Evolutionary conservation across 2,113 vertebrate genomes (phyloP), one percentile per base, ranked within the genome.

Genomic region (Limanda limanda): DNA sequence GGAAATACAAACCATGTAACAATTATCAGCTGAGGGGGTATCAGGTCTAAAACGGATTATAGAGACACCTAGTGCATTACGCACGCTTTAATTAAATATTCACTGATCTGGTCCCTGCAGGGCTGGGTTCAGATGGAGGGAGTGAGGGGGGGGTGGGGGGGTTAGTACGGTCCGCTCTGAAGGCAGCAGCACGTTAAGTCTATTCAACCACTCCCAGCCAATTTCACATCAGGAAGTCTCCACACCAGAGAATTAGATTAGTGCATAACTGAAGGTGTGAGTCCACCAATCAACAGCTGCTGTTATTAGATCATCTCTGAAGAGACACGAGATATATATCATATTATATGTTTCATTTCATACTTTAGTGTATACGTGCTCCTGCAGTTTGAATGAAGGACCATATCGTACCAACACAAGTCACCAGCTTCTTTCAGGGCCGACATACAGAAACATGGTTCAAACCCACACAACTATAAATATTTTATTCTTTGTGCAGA

Each of bases 81-180:
- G 60, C 58, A 56, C 45, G 55, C 63, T 91, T 90, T 88, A 86
- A 91, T 92, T 92, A 84, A 86, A 89, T 86, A 70, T 54, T 14
- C 67, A 77, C 74, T 83, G 71, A 87, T 90, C 63, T 74, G 81
- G 64, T 79, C 78, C 74, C 74, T 88, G 37, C 24, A 62, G 75
- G 51, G 51, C 51, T n/a, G 1, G 11, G 81, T 82, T 78, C 58
- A 79, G 68, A 68, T 52, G 25, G 64, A 76, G 71, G 73, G 63
- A 65, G 69, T 37, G 45, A 6, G n/a, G 0, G 54, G 20, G 17
- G n/a, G 21, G 8, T 13, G 27, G 27, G 27, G n/a, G 23, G 23
- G 52, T 31, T 77, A 56, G 66, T 51, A 68, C 72, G 76, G 54
- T 54, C 54, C 69, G 54, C 65, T 86, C 69, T 57, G 69, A 74